Conservation (phyloP, 2,888 invertebrate species). For the Noctuana brunneofusca region DNA sequence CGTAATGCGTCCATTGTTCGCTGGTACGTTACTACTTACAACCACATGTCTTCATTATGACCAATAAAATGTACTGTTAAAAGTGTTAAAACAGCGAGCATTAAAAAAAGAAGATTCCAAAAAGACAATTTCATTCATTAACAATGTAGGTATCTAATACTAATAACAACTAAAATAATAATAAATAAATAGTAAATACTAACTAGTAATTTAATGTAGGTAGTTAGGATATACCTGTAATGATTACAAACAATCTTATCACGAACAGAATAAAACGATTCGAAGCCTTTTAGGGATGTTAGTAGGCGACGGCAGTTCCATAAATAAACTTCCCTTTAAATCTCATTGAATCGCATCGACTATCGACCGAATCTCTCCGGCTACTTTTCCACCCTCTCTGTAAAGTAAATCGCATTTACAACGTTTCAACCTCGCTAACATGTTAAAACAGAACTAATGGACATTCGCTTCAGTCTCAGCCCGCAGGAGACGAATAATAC, state of each 20-base stretch:
- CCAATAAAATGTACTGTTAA: slow-evolving; percentile 2
- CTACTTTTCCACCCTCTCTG: slow-evolving; percentile 79
- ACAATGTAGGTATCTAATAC: not conserved
- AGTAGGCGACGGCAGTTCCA: slow-evolving; percentile 1
- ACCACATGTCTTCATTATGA: slow-evolving; percentile 27
- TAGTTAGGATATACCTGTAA: no score
- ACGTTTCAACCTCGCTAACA: slow-evolving; percentile 83
- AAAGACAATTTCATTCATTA: no score
- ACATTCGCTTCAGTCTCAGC: slow-evolving; percentile 82
- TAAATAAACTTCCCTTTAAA: slow-evolving; percentile 45
- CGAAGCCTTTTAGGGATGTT: not conserved
- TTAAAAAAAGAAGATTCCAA: no score
- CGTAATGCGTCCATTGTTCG: slow-evolving; percentile 68
- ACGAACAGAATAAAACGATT: not conserved
- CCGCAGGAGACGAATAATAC: slow-evolving; percentile 83
- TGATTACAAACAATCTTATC: not conserved
- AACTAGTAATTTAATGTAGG: no score
- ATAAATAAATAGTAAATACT: no score
- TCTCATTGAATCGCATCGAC: slow-evolving; percentile 62
- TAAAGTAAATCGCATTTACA: slow-evolving; percentile 82
- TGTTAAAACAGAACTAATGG: slow-evolving; percentile 84
- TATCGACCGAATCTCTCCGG: slow-evolving; percentile 72
- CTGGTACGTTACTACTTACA: slow-evolving; percentile 28
- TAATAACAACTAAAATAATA: no score
- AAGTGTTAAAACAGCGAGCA: not conserved